phyloP scores from a whole-genome alignment of 2,113 vertebrate species.

The Phrynosoma blainvillii region DNA sequence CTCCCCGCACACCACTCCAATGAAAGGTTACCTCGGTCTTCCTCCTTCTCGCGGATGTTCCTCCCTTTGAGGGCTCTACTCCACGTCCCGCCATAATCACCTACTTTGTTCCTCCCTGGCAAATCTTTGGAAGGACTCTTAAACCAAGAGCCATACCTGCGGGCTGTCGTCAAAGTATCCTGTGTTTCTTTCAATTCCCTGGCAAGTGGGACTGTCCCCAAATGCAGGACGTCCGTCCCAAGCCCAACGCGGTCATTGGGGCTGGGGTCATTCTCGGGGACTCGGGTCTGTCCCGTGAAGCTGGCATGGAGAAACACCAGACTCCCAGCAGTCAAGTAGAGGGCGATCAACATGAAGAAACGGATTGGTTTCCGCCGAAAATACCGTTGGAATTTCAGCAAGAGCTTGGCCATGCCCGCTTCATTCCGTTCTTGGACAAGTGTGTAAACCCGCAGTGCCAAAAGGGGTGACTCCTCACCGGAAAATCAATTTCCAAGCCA shows the following conservation, averaged over 20 bases:
- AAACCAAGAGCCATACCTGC: conserved; percentile 84
- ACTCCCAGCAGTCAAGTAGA: conserved; percentile 93
- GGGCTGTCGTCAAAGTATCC: conserved; percentile 49
- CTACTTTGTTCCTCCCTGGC: conserved; percentile 64
- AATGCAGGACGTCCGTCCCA: conserved; percentile 72
- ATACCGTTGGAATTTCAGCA: conserved; percentile 92
- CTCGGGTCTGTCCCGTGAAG: conserved; percentile 79
- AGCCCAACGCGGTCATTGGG: conserved; percentile 50
- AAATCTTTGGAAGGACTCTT: conserved; percentile 77
- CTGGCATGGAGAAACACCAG: conserved; percentile 91
- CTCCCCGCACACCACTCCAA: no score
- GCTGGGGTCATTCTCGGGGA: conserved; percentile 56
- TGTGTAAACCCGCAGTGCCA: neutral
- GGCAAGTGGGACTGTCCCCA: conserved; percentile 74
- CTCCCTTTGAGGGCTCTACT: conserved; percentile 83
- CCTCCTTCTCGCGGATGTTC: conserved; percentile 84
- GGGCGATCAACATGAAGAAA: conserved; percentile 91
- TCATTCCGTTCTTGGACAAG: conserved; percentile 68
- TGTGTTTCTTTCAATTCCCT: conserved; percentile 78
- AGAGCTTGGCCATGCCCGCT: conserved; percentile 88
- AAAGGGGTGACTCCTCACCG: neutral
- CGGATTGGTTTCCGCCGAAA: conserved; percentile 90
- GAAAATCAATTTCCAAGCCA: neutral
- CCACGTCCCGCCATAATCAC: conserved; percentile 81
- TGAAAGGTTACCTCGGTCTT: conserved; percentile 85